phyloP scores from a whole-genome alignment of 2,113 vertebrate genomes.

The Lontra canadensis region DNA sequence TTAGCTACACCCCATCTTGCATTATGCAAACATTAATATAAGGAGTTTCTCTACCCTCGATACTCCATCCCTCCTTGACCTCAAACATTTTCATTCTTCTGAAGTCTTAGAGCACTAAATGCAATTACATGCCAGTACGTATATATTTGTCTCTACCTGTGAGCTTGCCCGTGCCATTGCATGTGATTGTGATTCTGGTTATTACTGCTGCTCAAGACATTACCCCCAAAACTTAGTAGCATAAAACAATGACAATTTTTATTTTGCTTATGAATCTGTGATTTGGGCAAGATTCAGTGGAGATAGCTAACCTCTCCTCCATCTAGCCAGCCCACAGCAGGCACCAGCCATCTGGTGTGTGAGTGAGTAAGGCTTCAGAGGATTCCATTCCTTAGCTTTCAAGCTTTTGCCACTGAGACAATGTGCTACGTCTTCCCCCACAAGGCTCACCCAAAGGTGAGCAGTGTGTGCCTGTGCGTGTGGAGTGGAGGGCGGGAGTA shows the following conservation, averaged over 20 bases:
- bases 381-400: too few relatives aligned
- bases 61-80: background rate
- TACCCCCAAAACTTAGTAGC: background rate
- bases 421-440: background rate
- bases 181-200: background rate
- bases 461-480: background rate
- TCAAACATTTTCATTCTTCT: background rate
- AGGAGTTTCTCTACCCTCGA: background rate
- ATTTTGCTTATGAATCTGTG: slow-evolving; percentile 1
- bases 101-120: background rate
- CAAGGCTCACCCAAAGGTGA: background rate
- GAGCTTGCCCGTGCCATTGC: background rate
- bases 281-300: background rate
- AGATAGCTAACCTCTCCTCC: background rate
- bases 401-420: background rate
- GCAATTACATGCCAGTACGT: background rate
- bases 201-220: slow-evolving; percentile 9
- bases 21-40: background rate
- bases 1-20: background rate
- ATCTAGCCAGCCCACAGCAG: background rate
- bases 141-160: background rate
- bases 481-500: background rate
- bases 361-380: too few relatives aligned
- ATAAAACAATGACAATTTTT: background rate
- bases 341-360: too few relatives aligned